Evolutionary conservation across 2,113 vertebrate species (phyloP).

Genomic region (Eretmochelys imbricata): DNA sequence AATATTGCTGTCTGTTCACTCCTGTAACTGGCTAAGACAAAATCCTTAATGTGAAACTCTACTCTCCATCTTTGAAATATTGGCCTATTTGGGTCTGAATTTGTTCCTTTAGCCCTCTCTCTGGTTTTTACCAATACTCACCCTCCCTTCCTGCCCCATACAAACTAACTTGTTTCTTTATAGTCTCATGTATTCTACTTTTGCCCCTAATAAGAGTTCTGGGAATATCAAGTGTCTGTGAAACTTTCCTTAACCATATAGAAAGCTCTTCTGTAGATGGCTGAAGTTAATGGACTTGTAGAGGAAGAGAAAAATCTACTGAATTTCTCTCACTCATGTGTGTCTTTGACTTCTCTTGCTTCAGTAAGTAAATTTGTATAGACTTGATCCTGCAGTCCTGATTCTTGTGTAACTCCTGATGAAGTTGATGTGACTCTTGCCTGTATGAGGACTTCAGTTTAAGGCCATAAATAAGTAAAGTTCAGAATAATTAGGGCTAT

Average conservation of each 20-base stretch:
- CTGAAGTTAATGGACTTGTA: neutral
- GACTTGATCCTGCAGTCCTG: neutral
- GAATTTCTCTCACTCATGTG: neutral
- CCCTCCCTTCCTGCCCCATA: neutral
- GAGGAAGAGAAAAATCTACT: neutral
- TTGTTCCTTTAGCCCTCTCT: neutral
- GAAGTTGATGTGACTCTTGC: neutral
- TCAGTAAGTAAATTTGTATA: neutral
- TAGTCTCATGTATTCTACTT: neutral
- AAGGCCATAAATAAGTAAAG: neutral
- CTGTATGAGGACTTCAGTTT: neutral
- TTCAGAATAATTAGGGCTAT: neutral
- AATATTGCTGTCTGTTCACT: neutral
- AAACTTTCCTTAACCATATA: neutral
- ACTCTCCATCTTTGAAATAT: neutral
- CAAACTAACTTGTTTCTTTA: neutral
- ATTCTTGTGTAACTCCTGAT: neutral
- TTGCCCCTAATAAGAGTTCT: neutral
- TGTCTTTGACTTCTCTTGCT: neutral
- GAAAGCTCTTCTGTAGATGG: neutral
- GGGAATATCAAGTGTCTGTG: neutral
- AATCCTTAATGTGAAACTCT: neutral
- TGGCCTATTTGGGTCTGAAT: neutral
- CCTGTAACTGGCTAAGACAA: neutral
- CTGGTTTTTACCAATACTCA: neutral